These are phyloP conservation scores for Endotricha flammealis DNA, from an alignment of 2,888 invertebrate species.

Conservation along the genomic window DNA sequence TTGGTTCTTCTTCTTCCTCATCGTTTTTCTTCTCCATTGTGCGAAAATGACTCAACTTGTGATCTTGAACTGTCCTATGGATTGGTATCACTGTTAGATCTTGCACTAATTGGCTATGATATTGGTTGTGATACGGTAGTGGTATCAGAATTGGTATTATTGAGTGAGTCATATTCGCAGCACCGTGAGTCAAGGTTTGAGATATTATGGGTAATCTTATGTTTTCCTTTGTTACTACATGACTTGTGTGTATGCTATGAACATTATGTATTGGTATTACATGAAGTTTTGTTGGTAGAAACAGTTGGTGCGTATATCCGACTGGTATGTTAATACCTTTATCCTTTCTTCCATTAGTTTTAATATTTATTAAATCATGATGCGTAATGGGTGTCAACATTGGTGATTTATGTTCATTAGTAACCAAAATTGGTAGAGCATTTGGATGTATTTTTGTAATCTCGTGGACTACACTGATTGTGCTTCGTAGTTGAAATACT, in stretches of 20 bases:
- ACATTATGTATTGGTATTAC: conserved; percentile 49
- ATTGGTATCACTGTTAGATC: conserved; percentile 62
- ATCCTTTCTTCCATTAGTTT: conserved; percentile 26
- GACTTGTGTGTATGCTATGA: conserved; percentile 40
- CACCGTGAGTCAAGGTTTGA: conserved; percentile 37
- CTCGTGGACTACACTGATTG: conserved; percentile 28
- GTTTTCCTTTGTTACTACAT: conserved; percentile 34
- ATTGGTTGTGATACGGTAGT: conserved; percentile 39
- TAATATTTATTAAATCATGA: conserved; percentile 5
- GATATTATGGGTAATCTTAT: conserved; percentile 33
- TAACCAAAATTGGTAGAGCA: conserved; percentile 18
- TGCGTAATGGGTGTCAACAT: conserved; percentile 8
- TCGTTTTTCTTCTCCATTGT: conserved; percentile 34
- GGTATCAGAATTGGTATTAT: conserved; percentile 41
- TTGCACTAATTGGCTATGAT: conserved; percentile 49
- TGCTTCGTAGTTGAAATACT: conserved; percentile 27
- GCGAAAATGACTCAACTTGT: conserved; percentile 33
- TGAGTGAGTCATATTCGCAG: conserved; percentile 40
- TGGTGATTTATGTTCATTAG: conserved; percentile 15
- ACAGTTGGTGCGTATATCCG: conserved; percentile 35
- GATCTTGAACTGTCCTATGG: conserved; percentile 35
- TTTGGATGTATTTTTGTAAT: conserved; percentile 18
- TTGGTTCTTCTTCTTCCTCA: conserved; percentile 36
- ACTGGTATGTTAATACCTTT: conserved; percentile 37
- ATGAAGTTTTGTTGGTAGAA: conserved; percentile 45